Evolutionary conservation across 2,797 vertebrate genomes (phyloP).

Genomic region (Simalia tracyae): DNA sequence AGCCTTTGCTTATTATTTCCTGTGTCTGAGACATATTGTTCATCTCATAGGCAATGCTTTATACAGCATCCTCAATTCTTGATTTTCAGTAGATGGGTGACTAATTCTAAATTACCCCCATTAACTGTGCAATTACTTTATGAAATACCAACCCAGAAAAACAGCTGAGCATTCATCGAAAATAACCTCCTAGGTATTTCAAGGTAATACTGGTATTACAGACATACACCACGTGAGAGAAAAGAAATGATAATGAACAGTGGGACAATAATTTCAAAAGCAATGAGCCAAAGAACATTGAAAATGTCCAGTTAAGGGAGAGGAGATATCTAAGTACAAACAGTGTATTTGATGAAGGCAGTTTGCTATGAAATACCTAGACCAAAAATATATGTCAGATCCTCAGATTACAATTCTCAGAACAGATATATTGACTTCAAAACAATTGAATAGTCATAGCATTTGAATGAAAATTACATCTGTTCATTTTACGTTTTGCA

Average conservation of each 20-base stretch:
- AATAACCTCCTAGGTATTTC: neutral
- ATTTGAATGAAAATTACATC: constrained; percentile 8
- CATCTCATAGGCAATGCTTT: neutral
- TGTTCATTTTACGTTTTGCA: neutral
- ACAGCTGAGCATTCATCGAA: neutral
- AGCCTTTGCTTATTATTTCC: neutral
- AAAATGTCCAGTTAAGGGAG: constrained; percentile 5
- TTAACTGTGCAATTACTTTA: neutral
- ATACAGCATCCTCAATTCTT: neutral
- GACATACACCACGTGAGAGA: neutral
- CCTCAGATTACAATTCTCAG: neutral
- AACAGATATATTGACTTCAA: neutral
- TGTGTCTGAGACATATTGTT: neutral
- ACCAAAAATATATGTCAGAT: neutral
- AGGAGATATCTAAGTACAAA: neutral
- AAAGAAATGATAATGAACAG: constrained; percentile 28
- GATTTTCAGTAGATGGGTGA: neutral
- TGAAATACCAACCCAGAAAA: constrained; percentile 13
- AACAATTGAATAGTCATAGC: neutral
- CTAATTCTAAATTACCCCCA: neutral
- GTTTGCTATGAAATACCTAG: neutral
- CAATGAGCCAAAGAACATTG: constrained; percentile 24
- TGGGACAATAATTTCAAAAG: constrained; percentile 32
- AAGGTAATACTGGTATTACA: constrained; percentile 8
- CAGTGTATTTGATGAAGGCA: neutral